Base-by-base conservation (phyloP, 2,797 vertebrate genomes). In the Gadopsis bispinosus region DNA sequence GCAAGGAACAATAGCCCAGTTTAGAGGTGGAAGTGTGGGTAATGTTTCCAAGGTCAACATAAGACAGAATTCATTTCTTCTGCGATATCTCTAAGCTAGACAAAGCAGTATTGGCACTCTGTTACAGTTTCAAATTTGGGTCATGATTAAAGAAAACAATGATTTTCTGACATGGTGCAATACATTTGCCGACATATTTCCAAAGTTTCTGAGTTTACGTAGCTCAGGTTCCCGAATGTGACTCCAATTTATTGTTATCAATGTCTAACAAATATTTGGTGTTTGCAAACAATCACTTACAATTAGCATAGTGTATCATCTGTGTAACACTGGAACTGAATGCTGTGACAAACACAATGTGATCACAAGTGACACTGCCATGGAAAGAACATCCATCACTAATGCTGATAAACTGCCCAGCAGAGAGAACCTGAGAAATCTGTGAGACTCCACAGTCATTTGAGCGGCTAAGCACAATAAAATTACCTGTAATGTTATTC, bases 41-140 rank as follows among this genome's bases (percentile, higher is more conserved):
- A 45, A 70, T 37, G 53, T 73, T 80, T 79, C 55, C 60, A 74
- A 81, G 68, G 62, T 78, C 35, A 79, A 81, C 68, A 80, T 81
- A 79, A 72, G 63, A 63, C 11, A 53, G 61, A 77, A 72, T 74
- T 72, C 0, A 48, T 61, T 73, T 73, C 45, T 75, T 14, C 51
- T 39, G 17, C 74, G 59, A 56, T 64, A 66, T 77, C 62, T 79
- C 58, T 63, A 12, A 65, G 48, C 37, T 17, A 55, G 80, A 85
- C 80, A 83, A 77, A 85, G 65, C 81, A 73, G 77, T 66, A 62
- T 13, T 60, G 50, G 63, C 50, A n/a, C 45, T 43, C 33, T 53
- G 54, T 19, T 31, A 33, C 43, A 7, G 29, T 75, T 79, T 61
- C 39, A 82, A 80, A 80, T 54, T 14, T 83, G 48, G 43, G 53